Base-by-base conservation (phyloP, 2,797 vertebrate species). In the Miichthys miiuy region DNA sequence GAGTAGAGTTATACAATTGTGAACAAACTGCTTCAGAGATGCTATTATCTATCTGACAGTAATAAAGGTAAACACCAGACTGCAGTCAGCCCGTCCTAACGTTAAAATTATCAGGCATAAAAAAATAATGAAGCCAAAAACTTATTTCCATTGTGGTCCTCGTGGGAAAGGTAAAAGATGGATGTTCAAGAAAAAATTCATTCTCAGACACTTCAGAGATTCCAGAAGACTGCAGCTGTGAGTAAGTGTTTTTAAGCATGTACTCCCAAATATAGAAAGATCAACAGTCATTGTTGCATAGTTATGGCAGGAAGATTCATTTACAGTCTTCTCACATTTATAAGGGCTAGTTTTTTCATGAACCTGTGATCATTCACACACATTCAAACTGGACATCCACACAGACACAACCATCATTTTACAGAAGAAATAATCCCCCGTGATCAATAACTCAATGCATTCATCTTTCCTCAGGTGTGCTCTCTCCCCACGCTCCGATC, bases 381-480 rank as follows among this genome's bases (percentile, higher is more conserved):
- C 14, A 38, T 4, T 34, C 16, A 27, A 38, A 38, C 12, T 14
- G 4, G n/a, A 63, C 38, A 57, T 30, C 44, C 6, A 56, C 51
- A 61, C 23, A 50, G 11, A 42, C 68, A 64, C 41, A 82, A 44
- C 52, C 13, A 52, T 51, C 20, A 51, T 51, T 51, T 21, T 51
- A 21, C 20, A 21, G 20, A 3, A 9, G 48, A 10, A 50, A 50
- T 12, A 51, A 17, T 5, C n/a, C 70, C 48, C 51, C 23, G 21
- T 41, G 2, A 21, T 60, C 18, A 21, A 66, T 23, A 63, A 65
- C n/a, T 23, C n/a, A 47, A 79, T 20, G 50, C 68, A 46, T 52
- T 47, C n/a, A 48, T 51, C 60, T 66, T 7, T 44, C 25, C 48
- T 64, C 41, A 57, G 9, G 18, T 48, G 50, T 41, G 51, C 23